phyloP scores from a whole-genome alignment of 2,113 vertebrate species.

The Erythrolamprus reginae region DNA sequence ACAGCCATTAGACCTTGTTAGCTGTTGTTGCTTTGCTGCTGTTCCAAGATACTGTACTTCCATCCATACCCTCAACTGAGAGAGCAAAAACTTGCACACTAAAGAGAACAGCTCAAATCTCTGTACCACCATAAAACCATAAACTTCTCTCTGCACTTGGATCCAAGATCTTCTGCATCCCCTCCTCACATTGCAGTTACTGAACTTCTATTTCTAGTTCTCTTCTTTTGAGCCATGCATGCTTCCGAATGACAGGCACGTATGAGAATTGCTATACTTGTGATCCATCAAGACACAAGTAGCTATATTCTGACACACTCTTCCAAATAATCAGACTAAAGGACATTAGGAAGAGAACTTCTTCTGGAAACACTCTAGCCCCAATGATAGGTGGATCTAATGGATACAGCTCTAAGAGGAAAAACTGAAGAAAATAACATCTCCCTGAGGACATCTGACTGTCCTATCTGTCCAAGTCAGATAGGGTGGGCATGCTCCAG shows the following conservation, averaged over 20 bases:
- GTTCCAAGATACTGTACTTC: background rate
- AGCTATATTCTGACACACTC: background rate
- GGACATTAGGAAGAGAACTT: background rate
- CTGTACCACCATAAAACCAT: background rate
- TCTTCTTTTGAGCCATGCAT: background rate
- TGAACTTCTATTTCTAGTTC: background rate
- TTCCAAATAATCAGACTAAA: background rate
- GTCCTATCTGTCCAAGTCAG: background rate
- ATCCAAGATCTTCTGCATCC: background rate
- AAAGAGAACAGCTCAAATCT: background rate
- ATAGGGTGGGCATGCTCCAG: background rate
- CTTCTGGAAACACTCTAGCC: background rate
- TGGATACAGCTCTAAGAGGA: background rate
- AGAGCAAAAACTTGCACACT: background rate
- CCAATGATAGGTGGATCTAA: background rate
- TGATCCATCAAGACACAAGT: background rate
- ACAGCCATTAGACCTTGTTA: background rate
- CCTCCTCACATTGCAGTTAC: background rate
- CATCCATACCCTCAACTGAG: background rate
- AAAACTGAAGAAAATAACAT: background rate
- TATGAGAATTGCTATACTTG: background rate
- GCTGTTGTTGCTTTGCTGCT: background rate
- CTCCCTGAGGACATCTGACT: background rate
- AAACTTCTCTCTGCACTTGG: background rate
- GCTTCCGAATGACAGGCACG: background rate